A percentile compares a stretch with the other conserved stretches of the same genome.
phyloP scores from a whole-genome alignment of 2,113 vertebrate species.

The Hyperoodon ampullatus region DNA sequence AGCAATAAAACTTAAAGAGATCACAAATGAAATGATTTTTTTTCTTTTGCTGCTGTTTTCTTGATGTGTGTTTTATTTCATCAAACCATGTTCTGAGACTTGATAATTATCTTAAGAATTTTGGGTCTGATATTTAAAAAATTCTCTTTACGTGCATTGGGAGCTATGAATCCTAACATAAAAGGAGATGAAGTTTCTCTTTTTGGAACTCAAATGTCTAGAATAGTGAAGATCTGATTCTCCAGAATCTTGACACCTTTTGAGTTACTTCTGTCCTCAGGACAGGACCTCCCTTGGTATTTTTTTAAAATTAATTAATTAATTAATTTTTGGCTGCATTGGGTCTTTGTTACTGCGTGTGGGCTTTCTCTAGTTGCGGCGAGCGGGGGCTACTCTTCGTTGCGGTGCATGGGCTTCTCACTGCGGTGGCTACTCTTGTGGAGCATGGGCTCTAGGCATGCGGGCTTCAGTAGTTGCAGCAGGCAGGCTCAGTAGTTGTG shows the following conservation, averaged over 20 bases:
- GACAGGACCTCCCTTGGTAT: background rate
- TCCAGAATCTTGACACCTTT: background rate
- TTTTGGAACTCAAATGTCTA: background rate
- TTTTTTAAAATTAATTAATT: too few relatives aligned
- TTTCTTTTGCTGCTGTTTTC: slow-evolving; percentile 23
- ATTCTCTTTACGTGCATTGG: background rate
- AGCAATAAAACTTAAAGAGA: slow-evolving; percentile 39
- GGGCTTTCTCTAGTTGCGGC: too few relatives aligned
- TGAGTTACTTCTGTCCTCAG: background rate
- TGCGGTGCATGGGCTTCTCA: accelerated
- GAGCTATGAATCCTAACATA: background rate
- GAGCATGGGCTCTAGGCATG: too few relatives aligned
- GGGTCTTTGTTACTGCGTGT: too few relatives aligned
- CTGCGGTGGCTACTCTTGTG: too few relatives aligned
- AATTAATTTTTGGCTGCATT: too few relatives aligned
- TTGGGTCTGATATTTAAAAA: background rate
- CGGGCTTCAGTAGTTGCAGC: too few relatives aligned
- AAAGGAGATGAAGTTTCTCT: background rate
- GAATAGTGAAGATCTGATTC: background rate
- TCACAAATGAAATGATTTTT: slow-evolving; percentile 12
- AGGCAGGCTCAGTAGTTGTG: too few relatives aligned
- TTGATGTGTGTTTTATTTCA: slow-evolving; percentile 3
- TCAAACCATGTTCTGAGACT: slow-evolving; percentile 14
- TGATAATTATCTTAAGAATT: slow-evolving; percentile 30
- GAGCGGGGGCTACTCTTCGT: too few relatives aligned